Evolutionary conservation across 92 coral and sea anemone species (phyloP), one percentile per base, ranked within the genome.

Genomic region (Ricordea florida): DNA sequence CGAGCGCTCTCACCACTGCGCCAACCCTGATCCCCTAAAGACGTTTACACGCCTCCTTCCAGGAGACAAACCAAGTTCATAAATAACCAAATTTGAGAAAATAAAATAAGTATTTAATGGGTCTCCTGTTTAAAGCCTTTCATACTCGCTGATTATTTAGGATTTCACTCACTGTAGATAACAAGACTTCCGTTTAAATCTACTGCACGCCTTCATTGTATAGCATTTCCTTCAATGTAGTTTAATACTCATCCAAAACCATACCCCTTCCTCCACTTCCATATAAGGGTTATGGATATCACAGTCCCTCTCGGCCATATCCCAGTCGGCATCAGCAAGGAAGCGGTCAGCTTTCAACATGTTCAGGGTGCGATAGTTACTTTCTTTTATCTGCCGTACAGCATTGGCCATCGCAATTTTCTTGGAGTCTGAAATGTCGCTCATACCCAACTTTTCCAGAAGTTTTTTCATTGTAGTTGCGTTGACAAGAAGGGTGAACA

Each of bases 291-390:
- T 96, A 10, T 77, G 80, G 22, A 96, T 62, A 18, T 89, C 92
- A 71, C 99, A 96, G 52, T 82, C 87, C 27, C 73, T 78, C 70
- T 96, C 97, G 1, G 99, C 99, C 50, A 96, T 62, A 43, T 82
- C 72, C 99, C 99, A 96, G 83, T 96, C 89, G 0, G 99, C 99
- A 18, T 92, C 99, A 14, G 99, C 99, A n/a, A 96, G 88, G 66
- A 96, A 96, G 41, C 97, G 89, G 69, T 96, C 99, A 21, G 97
- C 88, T 60, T 89, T 96, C 57, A 96, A 86, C 99, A 96, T 96
- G 45, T 89, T 96, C 22, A 96, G 90, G 0, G 99, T 89, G 16
- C 97, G 81, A 3, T 74, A 81, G 33, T 93, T 96, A 69, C 96
- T 96, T 33, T 92, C 99, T 43, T 87, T 80, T 30, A 96, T 47